Percentiles rank a stretch among this genome's conserved stretches.
These are phyloP conservation scores for Meloidogyne chitwoodi DNA, from an alignment of 1,140 invertebrate species.

Conservation along the genomic window DNA sequence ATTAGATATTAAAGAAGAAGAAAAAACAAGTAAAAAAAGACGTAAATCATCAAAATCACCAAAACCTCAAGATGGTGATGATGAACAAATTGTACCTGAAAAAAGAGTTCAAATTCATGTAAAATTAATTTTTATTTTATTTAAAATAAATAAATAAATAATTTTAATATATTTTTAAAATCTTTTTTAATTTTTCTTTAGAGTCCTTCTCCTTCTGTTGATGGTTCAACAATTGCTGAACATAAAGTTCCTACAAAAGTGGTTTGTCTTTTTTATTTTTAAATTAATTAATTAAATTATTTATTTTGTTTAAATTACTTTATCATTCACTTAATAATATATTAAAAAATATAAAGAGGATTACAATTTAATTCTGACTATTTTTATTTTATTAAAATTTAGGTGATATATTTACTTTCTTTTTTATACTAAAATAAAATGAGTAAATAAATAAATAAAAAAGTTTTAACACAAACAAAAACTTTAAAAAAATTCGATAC, in stretches of 20 bases:
- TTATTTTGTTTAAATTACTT: no score
- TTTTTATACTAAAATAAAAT: no score
- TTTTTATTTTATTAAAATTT: no score
- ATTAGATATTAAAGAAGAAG: neutral
- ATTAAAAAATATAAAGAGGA: neutral
- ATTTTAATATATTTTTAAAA: neutral
- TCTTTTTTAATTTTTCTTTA: neutral
- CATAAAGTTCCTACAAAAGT: neutral
- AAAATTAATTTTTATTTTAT: conserved; percentile 19
- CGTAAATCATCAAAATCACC: neutral
- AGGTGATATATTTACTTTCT: no score
- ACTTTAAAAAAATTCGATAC: neutral
- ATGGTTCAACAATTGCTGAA: conserved; percentile 1
- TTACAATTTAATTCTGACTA: no score
- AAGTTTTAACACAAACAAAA: neutral
- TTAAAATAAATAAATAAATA: conserved; percentile 1
- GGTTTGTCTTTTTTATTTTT: no score
- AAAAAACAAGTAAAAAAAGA: conserved; percentile 11
- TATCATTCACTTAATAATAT: neutral
- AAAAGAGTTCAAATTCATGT: conserved; percentile 32
- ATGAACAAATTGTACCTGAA: conserved; percentile 36
- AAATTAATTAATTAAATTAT: no score
- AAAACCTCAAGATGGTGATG: conserved; percentile 16
- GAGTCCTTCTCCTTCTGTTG: conserved; percentile 14
- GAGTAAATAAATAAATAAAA: neutral